Evolutionary conservation across 2,888 invertebrate species (phyloP), one percentile per base, ranked within the genome.

Genomic region (Anticlea derivata): DNA sequence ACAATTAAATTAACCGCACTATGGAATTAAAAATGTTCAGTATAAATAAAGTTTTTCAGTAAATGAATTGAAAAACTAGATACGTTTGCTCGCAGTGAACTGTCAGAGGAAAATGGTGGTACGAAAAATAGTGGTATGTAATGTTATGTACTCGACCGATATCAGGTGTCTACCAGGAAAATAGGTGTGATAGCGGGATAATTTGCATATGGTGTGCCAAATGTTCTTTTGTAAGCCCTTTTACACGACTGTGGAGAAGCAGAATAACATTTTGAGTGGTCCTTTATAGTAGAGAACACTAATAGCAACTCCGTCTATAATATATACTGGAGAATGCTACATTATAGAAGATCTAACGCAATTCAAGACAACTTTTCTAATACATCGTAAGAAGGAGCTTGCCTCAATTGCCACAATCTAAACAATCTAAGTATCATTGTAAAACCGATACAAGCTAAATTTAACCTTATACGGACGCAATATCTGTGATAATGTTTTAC

Each of bases 51-150:
- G 20, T 46, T 41, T 45, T 38, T 47, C 17, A 35, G 27, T 23
- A 26, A 66, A 68, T 66, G 68, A 69, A 50, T 49, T 38, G 63
- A 60, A 61, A 54, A 49, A 52, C 29, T 58, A 61, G 68, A 78
- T 70, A 68, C 88, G 88, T 85, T 72, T 83, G 85, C 68, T 61
- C 83, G 62, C 72, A 61, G 58, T 72, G 82, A 82, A 80, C 75
- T 78, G 70, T 75, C 79, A 73, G 64, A 79, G 86, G 87, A 86
- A 86, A 89, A 88, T 89, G 86, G 72, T 89, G 84, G 72, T 61
- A 68, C 72, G 78, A 77, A 80, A 80, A 80, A 43, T 65, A 58
- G 54, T 54, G 44, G 34, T 46, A 43, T 60, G 66, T 68, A 12
- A 68, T 60, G 66, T 68, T 11, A 68, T 60, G 68, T 68, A 68